Percentiles rank a stretch among this genome's conserved stretches.
phyloP scores from a whole-genome alignment of 2,797 vertebrate species.

The Cuniculus paca region DNA sequence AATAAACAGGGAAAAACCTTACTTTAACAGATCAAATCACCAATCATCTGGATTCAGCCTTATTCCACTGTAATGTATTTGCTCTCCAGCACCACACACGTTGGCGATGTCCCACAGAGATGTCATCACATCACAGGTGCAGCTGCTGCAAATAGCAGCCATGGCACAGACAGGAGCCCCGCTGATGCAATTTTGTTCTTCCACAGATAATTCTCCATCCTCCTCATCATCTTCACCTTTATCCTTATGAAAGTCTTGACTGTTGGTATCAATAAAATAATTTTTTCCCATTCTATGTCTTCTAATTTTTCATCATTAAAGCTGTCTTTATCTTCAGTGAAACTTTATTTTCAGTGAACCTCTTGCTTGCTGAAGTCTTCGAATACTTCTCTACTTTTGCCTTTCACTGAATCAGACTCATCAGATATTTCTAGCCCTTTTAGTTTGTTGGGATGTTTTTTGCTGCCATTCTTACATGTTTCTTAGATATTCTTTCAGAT shows the following conservation, averaged over 20 bases:
- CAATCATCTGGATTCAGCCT: not conserved
- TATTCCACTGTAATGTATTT: not conserved
- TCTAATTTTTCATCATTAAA: slow-evolving; percentile 70
- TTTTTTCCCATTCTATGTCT: slow-evolving; percentile 61
- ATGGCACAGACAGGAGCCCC: not conserved
- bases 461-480: slow-evolving; percentile 93
- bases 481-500: slow-evolving; percentile 95
- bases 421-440: slow-evolving; percentile 91
- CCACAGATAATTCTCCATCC: slow-evolving; percentile 75
- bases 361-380: slow-evolving; percentile 65
- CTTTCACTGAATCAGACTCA: slow-evolving; percentile 92
- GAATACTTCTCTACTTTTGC: slow-evolving; percentile 74
- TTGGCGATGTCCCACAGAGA: not conserved
- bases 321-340: slow-evolving; percentile 83
- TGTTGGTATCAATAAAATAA: slow-evolving; percentile 74
- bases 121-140: not conserved
- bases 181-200: slow-evolving; percentile 74
- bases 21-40: not conserved
- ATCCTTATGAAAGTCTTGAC: slow-evolving; percentile 74
- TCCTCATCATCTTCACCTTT: slow-evolving; percentile 80
- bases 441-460: slow-evolving; percentile 92
- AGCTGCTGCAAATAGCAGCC: not conserved
- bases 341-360: slow-evolving; percentile 72
- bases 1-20: slow-evolving; percentile 14
- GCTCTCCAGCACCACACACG: not conserved